Evolutionary conservation across 1,140 invertebrate genomes (phyloP).

Genomic region (Spodoptera litura): DNA sequence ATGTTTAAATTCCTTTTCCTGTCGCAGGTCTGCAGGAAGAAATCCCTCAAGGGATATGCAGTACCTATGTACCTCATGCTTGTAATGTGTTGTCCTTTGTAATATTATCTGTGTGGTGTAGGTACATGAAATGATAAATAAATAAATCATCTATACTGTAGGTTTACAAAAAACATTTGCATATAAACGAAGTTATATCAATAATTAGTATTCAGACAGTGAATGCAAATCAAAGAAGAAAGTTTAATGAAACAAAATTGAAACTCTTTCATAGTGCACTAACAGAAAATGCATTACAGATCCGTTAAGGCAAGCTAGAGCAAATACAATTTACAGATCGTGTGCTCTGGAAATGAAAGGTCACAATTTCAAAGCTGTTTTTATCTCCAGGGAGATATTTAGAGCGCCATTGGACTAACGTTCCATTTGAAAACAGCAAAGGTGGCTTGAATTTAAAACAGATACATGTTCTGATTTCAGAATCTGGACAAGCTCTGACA

Average conservation of each 20-base stretch:
- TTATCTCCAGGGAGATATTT: slow-evolving; percentile 26
- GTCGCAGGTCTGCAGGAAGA: too few species aligned
- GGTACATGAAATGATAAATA: too few species aligned
- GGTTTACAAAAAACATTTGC: neutral
- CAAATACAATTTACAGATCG: slow-evolving; percentile 2
- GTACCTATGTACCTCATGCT: too few species aligned
- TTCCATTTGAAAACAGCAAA: slow-evolving; percentile 25
- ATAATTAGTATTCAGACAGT: too few species aligned
- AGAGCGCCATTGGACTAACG: slow-evolving; percentile 3
- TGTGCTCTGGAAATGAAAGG: slow-evolving; percentile 7
- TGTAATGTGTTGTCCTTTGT: too few species aligned
- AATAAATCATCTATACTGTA: neutral
- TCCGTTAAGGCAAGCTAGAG: neutral
- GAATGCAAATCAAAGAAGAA: too few species aligned
- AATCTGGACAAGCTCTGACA: slow-evolving; percentile 10
- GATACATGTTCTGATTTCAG: slow-evolving; percentile 25
- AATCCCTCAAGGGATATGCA: too few species aligned
- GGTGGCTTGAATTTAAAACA: slow-evolving; percentile 22
- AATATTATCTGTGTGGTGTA: too few species aligned
- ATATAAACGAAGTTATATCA: too few species aligned
- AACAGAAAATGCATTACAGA: neutral
- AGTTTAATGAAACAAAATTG: too few species aligned
- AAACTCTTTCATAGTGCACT: neutral
- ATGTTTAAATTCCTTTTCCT: too few species aligned
- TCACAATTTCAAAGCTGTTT: slow-evolving; percentile 10